phyloP scores from a whole-genome alignment of 2,888 invertebrate genomes.

The Patella ulyssiponensis region DNA sequence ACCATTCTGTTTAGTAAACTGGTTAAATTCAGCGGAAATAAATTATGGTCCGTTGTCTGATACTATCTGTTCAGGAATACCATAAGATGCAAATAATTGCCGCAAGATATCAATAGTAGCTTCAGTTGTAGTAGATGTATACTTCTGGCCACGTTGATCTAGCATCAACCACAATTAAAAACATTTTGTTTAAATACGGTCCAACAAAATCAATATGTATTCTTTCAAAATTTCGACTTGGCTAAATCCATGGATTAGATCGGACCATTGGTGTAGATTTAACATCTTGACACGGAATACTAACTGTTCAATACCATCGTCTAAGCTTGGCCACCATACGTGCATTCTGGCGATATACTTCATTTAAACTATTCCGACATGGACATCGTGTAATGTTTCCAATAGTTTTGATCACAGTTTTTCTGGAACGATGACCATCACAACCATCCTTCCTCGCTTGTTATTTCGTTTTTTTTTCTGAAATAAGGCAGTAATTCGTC shows the following conservation, averaged over 20 bases:
- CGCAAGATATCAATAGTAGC: slow-evolving; percentile 3
- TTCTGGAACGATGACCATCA: background rate
- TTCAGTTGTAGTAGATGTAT: background rate
- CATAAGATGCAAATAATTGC: slow-evolving; percentile 34
- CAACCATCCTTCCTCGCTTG: background rate
- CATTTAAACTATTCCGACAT: slow-evolving; percentile 51
- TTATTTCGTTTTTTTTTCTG: slow-evolving; percentile 11
- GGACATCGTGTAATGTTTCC: slow-evolving; percentile 25
- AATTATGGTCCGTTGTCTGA: slow-evolving; percentile 65
- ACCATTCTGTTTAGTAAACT: slow-evolving; percentile 43
- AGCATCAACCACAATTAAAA: background rate
- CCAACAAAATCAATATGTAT: slow-evolving; percentile 47
- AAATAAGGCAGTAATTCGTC: slow-evolving; percentile 38
- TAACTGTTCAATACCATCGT: slow-evolving; percentile 8
- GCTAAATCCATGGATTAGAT: slow-evolving; percentile 26
- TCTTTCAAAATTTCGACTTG: slow-evolving; percentile 40
- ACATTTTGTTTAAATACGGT: background rate
- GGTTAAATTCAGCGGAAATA: slow-evolving; percentile 43
- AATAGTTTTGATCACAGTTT: background rate
- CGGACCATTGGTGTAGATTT: background rate
- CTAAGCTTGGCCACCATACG: slow-evolving; percentile 50
- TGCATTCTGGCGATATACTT: slow-evolving; percentile 48
- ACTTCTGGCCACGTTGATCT: slow-evolving; percentile 2
- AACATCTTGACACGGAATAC: background rate
- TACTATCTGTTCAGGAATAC: slow-evolving; percentile 57